Conservation (phyloP, 2,797 vertebrate genomes). For the Cichlasoma orientale region DNA sequence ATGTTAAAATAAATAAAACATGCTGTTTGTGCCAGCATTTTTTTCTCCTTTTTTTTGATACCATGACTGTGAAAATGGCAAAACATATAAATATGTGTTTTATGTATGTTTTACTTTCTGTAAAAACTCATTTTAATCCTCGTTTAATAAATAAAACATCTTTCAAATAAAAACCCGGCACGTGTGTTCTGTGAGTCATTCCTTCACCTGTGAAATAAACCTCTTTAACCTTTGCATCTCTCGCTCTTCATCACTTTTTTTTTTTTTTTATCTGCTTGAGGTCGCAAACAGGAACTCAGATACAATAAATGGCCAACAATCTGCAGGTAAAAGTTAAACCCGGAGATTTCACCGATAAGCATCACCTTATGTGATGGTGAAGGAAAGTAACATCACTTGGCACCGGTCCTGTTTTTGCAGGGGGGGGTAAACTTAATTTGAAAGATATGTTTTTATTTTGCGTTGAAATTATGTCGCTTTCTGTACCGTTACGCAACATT, state of each 20-base stretch:
- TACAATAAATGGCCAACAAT: neutral
- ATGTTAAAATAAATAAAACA: neutral
- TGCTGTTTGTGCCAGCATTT: neutral
- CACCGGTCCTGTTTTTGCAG: neutral
- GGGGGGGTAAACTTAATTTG: neutral
- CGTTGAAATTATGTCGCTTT: neutral
- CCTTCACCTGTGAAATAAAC: neutral
- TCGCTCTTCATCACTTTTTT: neutral
- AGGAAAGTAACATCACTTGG: neutral
- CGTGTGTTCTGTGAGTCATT: constrained; percentile 4
- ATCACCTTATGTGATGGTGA: neutral
- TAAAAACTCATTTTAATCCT: neutral
- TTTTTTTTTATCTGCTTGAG: neutral
- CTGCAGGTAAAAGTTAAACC: constrained; percentile 1
- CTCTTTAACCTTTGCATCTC: neutral
- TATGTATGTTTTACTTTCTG: neutral
- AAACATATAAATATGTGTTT: neutral
- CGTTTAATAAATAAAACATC: neutral
- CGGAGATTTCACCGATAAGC: neutral
- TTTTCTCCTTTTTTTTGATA: neutral
- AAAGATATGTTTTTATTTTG: neutral
- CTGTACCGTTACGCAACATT: neutral
- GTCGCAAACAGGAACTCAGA: constrained; percentile 27
- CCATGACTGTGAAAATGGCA: neutral
- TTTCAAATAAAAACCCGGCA: neutral